phyloP scores from a whole-genome alignment of 2,113 vertebrate genomes.

The Cinclus cinclus region DNA sequence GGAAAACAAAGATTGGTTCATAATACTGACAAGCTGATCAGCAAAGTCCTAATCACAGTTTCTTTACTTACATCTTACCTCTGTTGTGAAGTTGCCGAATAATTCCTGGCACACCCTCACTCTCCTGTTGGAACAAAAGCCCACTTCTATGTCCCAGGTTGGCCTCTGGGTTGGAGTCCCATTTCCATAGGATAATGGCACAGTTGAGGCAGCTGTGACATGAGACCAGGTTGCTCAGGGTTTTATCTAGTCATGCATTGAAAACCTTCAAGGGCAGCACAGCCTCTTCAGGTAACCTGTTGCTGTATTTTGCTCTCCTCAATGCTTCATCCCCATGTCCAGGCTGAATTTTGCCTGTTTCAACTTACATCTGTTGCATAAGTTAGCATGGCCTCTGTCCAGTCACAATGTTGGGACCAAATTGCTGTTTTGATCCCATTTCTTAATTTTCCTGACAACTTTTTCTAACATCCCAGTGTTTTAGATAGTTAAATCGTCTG shows the following conservation, averaged over 20 bases:
- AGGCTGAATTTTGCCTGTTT: background rate
- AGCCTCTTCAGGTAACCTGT: background rate
- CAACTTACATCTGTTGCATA: accelerated
- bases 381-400: background rate
- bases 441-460: background rate
- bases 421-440: background rate
- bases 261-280: background rate
- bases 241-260: background rate
- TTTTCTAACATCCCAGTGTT: background rate
- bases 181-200: background rate
- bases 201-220: background rate
- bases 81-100: background rate
- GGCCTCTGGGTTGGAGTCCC: background rate
- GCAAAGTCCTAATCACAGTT: background rate
- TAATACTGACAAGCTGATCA: background rate
- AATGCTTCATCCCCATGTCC: background rate
- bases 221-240: background rate
- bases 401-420: background rate
- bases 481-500: background rate
- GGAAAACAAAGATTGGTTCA: background rate
- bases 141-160: accelerated
- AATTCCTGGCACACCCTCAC: background rate
- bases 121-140: background rate
- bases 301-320: background rate
- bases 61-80: background rate